Evolutionary conservation across 2,888 invertebrate genomes (phyloP), one percentile per base, ranked within the genome.

Genomic region (Cantharis flavilabris): DNA sequence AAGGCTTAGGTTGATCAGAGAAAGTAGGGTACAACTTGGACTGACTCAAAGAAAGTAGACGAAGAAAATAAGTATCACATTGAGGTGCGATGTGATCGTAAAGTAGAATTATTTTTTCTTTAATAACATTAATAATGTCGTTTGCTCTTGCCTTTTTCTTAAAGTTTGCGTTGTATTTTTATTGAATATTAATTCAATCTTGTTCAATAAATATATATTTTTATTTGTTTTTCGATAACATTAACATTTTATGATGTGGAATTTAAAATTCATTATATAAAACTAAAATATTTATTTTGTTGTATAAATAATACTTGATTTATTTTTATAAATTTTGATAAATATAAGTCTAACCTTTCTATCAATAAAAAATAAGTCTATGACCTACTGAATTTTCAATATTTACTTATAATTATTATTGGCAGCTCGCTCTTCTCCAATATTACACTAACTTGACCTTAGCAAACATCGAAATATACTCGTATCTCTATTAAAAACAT

Each of bases 21-120:
- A 84, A 84, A 84, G 84, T 84, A 84, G 84, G 84, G 83, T 84
- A 83, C 69, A 80, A 30, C 72, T 72, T 78, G 77, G 69, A 74
- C 72, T 73, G 74, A 72, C 76, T 73, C 73, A 71, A 79, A 75
- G 79, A 77, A 79, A 79, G 77, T 76, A 77, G 77, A 75, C 70
- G 76, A 75, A 73, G 70, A 78, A 79, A 80, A 77, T 81, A 81
- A 81, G 80, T 80, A 80, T 80, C 80, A 80, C 80, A 76, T 79
- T 79, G 75, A 74, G 65, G 78, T 78, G 70, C 74, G 75, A 76
- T 78, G 76, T 73, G 76, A 76, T 76, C 80, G 73, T 81, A 78
- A 79, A 78, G 77, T 79, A 80, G 73, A 80, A 80, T 79, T 71
- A 23, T 26, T 49, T 49, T 49, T 49, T 49, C 49, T 49, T 49